Evolutionary conservation across 2,113 vertebrate species (phyloP).

Genomic region (Platysteira castanea): DNA sequence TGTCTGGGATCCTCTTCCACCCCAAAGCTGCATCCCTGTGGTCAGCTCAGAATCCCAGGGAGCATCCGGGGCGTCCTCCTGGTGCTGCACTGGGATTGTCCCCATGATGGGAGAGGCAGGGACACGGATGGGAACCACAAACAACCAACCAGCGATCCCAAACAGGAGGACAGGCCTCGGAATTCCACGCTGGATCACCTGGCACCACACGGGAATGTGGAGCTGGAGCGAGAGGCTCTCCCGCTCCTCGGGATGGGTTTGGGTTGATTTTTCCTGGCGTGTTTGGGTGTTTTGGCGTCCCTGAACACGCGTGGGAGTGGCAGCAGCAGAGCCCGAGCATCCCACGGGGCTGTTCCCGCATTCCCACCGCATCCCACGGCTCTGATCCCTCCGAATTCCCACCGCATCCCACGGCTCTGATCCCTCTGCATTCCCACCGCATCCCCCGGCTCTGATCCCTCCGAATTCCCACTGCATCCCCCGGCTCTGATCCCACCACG

Average conservation of each 20-base stretch:
- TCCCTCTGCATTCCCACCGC: neutral
- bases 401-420: too few species aligned
- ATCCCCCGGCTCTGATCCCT: neutral
- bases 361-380: neutral
- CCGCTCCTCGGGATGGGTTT: neutral
- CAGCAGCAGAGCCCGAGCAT: neutral
- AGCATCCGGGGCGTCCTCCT: neutral
- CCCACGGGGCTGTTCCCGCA: neutral
- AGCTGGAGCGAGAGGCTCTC: neutral
- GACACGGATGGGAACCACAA: neutral
- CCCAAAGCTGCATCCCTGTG: neutral
- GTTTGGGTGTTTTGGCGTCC: neutral
- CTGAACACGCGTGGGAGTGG: neutral
- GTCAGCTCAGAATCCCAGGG: too few species aligned
- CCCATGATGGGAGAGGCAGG: rapidly evolving
- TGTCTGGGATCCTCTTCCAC: rapidly evolving
- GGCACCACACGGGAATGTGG: rapidly evolving
- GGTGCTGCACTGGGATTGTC: rapidly evolving
- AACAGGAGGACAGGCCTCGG: neutral
- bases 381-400: neutral
- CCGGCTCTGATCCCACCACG: too few species aligned
- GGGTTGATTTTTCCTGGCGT: neutral
- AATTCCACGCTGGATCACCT: rapidly evolving
- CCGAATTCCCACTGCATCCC: too few species aligned
- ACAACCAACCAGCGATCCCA: rapidly evolving